Evolutionary conservation across 2,797 vertebrate species (phyloP).

Genomic region (Acanthis flammea): DNA sequence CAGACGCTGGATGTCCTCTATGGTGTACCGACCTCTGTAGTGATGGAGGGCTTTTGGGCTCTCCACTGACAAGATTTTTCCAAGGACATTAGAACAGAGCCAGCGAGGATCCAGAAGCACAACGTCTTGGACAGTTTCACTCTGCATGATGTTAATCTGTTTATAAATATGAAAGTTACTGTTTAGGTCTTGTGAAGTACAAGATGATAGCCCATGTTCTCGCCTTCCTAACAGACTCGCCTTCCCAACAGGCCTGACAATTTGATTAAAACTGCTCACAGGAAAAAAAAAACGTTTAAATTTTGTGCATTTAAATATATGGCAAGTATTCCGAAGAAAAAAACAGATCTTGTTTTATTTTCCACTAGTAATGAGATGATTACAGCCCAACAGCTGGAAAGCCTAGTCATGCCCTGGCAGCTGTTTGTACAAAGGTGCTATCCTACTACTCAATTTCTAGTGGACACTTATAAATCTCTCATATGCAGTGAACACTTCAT

Average conservation of each 20-base stretch:
- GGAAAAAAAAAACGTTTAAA: not conserved
- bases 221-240: not conserved
- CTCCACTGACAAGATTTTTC: slow-evolving; percentile 90
- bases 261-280: not conserved
- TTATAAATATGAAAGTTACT: slow-evolving; percentile 1
- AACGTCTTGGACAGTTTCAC: slow-evolving; percentile 96
- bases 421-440: not conserved
- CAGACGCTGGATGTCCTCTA: slow-evolving; percentile 92
- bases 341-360: not conserved
- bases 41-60: slow-evolving; percentile 96
- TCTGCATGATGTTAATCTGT: slow-evolving; percentile 98
- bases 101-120: slow-evolving; percentile 95
- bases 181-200: not conserved
- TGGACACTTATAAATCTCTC: not conserved
- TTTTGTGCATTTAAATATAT: not conserved
- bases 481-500: not conserved
- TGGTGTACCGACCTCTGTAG: slow-evolving; percentile 93
- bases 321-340: not conserved
- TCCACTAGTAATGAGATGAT: not conserved
- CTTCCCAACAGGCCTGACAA: not conserved
- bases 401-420: not conserved
- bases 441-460: not conserved
- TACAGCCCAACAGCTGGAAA: not conserved
- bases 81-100: slow-evolving; percentile 90
- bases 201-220: not conserved